Base-by-base conservation (phyloP, 2,888 invertebrate genomes). In the Eupithecia insigniata region DNA sequence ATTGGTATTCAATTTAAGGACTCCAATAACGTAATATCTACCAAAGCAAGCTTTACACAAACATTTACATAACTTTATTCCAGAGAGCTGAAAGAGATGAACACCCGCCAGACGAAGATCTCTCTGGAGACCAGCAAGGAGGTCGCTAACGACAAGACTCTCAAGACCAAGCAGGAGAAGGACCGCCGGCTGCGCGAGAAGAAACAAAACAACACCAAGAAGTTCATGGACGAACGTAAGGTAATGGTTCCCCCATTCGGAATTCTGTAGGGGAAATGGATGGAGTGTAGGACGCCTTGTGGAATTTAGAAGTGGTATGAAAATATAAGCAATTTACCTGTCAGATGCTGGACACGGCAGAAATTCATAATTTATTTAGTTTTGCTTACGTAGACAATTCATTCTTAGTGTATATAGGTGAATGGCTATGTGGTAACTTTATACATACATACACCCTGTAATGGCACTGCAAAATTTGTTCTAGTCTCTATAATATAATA, bases 41-140 rank as follows among this genome's bases (percentile, higher is more conserved):
- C 55, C 26, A 55, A 8, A 55, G 6, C 30, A 30, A 0, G n/a
- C 10, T 22, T 10, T 22, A 22, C 8, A 67, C 30, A 67, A 26
- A 60, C 8, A 7, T 2, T n/a, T n/a, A n/a, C n/a, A 8, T 39
- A 36, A 96, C 96, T 96, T 72, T 69, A 39, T 66, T 76, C 0
- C 88, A 97, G 98, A 78, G 99, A 99, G 86, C 96, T 98, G 85
- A 99, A 99, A 89, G 99, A 99, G 78, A 96, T 99, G 96, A 99
- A 99, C 87, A 96, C 96, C 8, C 96, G 97, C 70, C 99, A 99
- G 92, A 99, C 99, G 6, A 99, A 99, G 94, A 96, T 98, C 83
- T 99, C 99, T 67, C 98, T 99, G 82, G 99, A 99, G 90, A 99
- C 99, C 28, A 98, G 98, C 87, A 98, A 98, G 92, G 98, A 98